Base-by-base conservation (phyloP, 2,113 vertebrate species). In the Perccottus glenii region DNA sequence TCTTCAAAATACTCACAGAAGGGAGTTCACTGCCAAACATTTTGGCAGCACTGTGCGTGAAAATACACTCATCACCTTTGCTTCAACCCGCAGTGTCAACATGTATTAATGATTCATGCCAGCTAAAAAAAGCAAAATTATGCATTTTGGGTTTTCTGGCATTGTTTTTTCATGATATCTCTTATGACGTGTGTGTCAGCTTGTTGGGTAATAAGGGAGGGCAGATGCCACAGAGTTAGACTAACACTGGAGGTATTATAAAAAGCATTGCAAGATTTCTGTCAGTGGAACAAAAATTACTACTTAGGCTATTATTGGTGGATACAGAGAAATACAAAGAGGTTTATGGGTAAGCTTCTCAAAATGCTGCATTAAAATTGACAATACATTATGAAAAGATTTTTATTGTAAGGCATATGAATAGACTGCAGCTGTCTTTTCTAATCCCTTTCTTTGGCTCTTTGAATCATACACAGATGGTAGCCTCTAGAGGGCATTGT, bases 21-120 rank as follows among this genome's bases (percentile, higher is more conserved):
- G 49, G 44, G 38, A 27, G 27, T 36, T 35, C 67, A 77, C 51
- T 76, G 67, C 62, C 11, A 11, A 77, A 63, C 56, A 63, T 69
- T 79, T 75, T 87, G 83, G 82, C 85, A 87, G 80, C 73, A 69
- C 53, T 11, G 46, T 2, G 58, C n/a, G 50, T 76, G 68, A 85
- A 75, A 86, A 74, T 68, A 46, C 75, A 68, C 76, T 73, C 44
- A 71, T 76, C 79, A 80, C 73, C 73, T 60, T 32, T 48, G 60
- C 50, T 16, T 42, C 53, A 61, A 65, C 76, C 57, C 55, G 45
- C 10, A 2, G 69, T 65, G 72, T 83, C 76, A 76, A 69, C 75
- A 75, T 9, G 45, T 50, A 67, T 69, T 60, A 84, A 75, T 72
- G 64, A 84, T 70, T 80, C 44, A 80, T 58, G 49, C 15, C 60